Evolutionary conservation across 2,888 invertebrate species (phyloP).

Genomic region (Drosophila infuscata): DNA sequence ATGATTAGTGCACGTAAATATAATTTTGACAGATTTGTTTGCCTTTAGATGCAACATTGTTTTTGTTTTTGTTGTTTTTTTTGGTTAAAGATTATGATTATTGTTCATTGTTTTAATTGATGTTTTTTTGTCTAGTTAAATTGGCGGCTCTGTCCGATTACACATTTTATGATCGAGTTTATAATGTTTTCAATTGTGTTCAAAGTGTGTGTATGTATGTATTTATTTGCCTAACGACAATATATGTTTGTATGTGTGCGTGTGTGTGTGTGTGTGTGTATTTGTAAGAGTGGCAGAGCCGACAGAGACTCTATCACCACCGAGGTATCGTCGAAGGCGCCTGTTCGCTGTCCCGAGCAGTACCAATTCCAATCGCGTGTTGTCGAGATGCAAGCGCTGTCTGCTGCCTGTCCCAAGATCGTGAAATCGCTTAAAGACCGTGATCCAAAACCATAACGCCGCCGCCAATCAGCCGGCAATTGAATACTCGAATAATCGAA

Average conservation of each 20-base stretch:
- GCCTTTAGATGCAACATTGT: not conserved
- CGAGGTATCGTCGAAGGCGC: slow-evolving; percentile 44
- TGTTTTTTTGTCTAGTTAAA: slow-evolving; percentile 24
- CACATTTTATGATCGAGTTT: slow-evolving; percentile 49
- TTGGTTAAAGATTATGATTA: not conserved
- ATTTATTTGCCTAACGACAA: slow-evolving; percentile 8
- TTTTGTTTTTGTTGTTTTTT: no score
- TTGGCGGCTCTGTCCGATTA: slow-evolving; percentile 46
- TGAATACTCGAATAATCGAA: not conserved
- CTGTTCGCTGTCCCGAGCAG: slow-evolving; percentile 23
- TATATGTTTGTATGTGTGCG: no score
- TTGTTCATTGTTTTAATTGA: not conserved
- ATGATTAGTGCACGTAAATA: not conserved
- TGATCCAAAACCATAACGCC: slow-evolving; percentile 16
- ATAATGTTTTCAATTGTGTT: slow-evolving; percentile 25
- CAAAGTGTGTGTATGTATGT: not conserved
- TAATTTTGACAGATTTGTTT: slow-evolving; percentile 3
- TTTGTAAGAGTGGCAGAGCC: not conserved
- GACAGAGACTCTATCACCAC: slow-evolving; percentile 9
- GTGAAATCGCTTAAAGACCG: slow-evolving; percentile 13
- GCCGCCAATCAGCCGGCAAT: slow-evolving; percentile 13
- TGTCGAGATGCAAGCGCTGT: slow-evolving; percentile 49
- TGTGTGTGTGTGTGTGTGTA: not conserved
- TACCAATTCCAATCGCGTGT: slow-evolving; percentile 44
- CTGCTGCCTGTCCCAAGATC: not conserved